Percentiles rank a stretch among this genome's conserved stretches.
phyloP scores from a whole-genome alignment of 2,113 vertebrate species.

The Seriola dumerili region DNA sequence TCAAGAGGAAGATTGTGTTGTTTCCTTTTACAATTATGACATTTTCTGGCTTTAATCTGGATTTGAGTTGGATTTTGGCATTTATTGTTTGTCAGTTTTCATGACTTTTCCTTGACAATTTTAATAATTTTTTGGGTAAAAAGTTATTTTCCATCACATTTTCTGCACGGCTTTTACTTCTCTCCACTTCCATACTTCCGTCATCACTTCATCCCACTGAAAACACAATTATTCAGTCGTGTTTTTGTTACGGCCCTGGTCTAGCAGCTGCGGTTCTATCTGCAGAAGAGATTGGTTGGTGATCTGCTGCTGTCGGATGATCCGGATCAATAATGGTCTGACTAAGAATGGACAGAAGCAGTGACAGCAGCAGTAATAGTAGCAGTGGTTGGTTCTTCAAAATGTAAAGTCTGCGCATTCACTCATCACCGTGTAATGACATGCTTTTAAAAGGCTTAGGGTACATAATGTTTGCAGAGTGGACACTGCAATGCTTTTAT shows the following conservation, averaged over 20 bases:
- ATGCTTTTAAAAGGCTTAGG: slow-evolving; percentile 6
- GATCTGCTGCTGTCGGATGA: neutral
- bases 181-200: neutral
- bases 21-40: too few species aligned
- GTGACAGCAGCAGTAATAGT: neutral
- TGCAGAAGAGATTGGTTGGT: neutral
- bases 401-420: neutral
- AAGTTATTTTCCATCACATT: neutral
- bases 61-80: too few species aligned
- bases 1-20: too few species aligned
- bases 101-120: too few species aligned
- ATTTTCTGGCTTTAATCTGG: too few species aligned
- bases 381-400: neutral
- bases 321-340: slow-evolving; percentile 6
- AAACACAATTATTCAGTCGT: neutral
- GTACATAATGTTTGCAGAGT: slow-evolving; percentile 8
- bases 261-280: neutral
- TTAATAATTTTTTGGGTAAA: too few species aligned
- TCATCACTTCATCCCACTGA: neutral
- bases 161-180: neutral
- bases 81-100: too few species aligned
- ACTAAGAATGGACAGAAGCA: neutral
- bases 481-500: neutral
- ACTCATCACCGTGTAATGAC: slow-evolving; percentile 14
- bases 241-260: neutral